phyloP scores from a whole-genome alignment of 2,113 vertebrate genomes.

The Trematocara macrostoma region DNA sequence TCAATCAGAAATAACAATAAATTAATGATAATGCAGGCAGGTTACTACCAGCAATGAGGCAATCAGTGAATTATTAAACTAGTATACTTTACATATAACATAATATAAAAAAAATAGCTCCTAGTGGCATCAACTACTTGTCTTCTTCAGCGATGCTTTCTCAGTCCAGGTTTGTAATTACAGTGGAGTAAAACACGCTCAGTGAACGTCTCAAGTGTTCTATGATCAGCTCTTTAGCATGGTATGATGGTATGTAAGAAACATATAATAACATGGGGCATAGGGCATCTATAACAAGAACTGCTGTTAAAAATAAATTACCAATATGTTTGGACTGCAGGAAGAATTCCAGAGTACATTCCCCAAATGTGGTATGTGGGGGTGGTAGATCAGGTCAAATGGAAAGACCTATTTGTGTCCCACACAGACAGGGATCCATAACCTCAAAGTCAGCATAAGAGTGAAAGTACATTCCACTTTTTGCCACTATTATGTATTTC shows the following conservation, averaged over 20 bases:
- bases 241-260: conserved; percentile 32
- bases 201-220: conserved; percentile 12
- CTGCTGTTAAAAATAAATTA: conserved; percentile 67
- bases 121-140: rapidly evolving
- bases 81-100: neutral
- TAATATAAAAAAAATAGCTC: neutral
- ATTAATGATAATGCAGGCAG: neutral
- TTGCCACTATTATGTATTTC: neutral
- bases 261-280: conserved; percentile 48
- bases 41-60: neutral
- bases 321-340: conserved; percentile 61
- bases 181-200: neutral
- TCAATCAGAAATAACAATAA: neutral
- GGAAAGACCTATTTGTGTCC: conserved; percentile 58
- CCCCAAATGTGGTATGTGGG: conserved; percentile 32
- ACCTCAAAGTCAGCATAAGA: neutral
- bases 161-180: conserved; percentile 4
- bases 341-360: conserved; percentile 70
- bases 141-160: neutral
- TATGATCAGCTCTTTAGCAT: conserved; percentile 36
- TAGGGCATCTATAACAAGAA: conserved; percentile 54
- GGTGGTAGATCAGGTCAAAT: conserved; percentile 43
- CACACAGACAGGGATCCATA: conserved; percentile 7
- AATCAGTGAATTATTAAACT: neutral
- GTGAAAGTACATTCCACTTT: neutral